Percentiles rank a stretch among this genome's conserved stretches.
Evolutionary conservation across 1,140 invertebrate species (phyloP).

Genomic region (Rhyacophila brunnea): DNA sequence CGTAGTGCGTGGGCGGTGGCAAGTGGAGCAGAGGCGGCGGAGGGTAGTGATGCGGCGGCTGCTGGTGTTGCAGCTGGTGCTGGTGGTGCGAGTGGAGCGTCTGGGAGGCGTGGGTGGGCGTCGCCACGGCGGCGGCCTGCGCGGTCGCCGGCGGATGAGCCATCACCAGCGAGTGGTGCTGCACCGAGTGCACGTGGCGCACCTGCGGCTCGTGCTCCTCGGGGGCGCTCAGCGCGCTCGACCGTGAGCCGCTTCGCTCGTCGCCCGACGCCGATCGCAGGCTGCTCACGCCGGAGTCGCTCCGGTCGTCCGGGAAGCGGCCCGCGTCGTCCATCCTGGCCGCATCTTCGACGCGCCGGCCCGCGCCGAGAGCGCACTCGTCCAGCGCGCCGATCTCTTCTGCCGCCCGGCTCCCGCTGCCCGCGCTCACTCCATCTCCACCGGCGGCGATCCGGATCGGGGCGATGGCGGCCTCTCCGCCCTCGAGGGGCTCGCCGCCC

Average conservation of each 20-base stretch:
- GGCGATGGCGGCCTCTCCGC: not conserved
- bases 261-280: slow-evolving; percentile 65
- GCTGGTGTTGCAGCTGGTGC: slow-evolving; percentile 26
- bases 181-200: slow-evolving; percentile 37
- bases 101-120: slow-evolving; percentile 46
- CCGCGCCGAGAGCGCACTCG: slow-evolving; percentile 36
- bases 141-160: slow-evolving; percentile 46
- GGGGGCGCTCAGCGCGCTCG: slow-evolving; percentile 60
- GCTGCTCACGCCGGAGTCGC: slow-evolving; percentile 67
- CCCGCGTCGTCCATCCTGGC: slow-evolving; percentile 45
- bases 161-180: slow-evolving; percentile 34
- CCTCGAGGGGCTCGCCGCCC: slow-evolving; percentile 19
- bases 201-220: slow-evolving; percentile 50
- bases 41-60: slow-evolving; percentile 37
- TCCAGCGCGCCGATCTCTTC: not conserved
- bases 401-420: not conserved
- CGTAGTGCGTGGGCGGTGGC: slow-evolving; percentile 48
- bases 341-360: slow-evolving; percentile 41
- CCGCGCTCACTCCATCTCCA: not conserved
- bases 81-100: slow-evolving; percentile 37
- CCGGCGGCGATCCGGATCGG: not conserved
- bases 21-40: slow-evolving; percentile 43
- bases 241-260: slow-evolving; percentile 66
- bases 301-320: slow-evolving; percentile 54
- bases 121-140: slow-evolving; percentile 41